Evolutionary conservation across 2,888 invertebrate species (phyloP).

Genomic region (Heliconius sara): DNA sequence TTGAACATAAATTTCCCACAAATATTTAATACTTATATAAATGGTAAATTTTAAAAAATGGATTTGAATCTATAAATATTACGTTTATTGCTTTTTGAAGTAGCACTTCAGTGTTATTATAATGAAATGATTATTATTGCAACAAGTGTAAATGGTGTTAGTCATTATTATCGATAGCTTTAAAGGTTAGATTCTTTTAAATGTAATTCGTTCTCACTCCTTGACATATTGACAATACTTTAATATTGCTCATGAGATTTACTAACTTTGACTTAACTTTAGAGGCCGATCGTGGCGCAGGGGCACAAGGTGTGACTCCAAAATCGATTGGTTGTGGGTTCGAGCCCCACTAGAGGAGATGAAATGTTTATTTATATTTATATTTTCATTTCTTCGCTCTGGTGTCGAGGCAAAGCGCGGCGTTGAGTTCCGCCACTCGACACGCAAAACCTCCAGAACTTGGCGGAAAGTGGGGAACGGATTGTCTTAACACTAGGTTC

Average conservation of each 20-base stretch:
- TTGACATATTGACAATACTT: constrained; percentile 23
- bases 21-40: neutral
- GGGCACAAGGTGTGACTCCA: too few species aligned
- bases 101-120: neutral
- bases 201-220: constrained; percentile 19
- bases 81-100: neutral
- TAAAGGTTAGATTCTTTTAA: constrained; percentile 24
- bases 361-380: too few species aligned
- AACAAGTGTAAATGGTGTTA: constrained; percentile 7
- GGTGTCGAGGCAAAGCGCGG: too few species aligned
- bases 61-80: neutral
- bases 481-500: too few species aligned
- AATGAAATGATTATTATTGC: neutral
- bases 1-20: neutral
- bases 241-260: constrained; percentile 8
- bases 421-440: too few species aligned
- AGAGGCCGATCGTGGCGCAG: too few species aligned
- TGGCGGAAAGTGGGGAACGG: too few species aligned
- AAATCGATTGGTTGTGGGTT: too few species aligned
- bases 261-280: neutral
- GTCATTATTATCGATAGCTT: neutral
- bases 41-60: neutral
- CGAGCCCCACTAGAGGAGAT: too few species aligned
- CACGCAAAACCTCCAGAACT: too few species aligned
- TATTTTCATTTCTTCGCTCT: too few species aligned